These are phyloP conservation scores for Coelopa pilipes DNA, from an alignment of 2,888 invertebrate genomes.

Conservation along the genomic window DNA sequence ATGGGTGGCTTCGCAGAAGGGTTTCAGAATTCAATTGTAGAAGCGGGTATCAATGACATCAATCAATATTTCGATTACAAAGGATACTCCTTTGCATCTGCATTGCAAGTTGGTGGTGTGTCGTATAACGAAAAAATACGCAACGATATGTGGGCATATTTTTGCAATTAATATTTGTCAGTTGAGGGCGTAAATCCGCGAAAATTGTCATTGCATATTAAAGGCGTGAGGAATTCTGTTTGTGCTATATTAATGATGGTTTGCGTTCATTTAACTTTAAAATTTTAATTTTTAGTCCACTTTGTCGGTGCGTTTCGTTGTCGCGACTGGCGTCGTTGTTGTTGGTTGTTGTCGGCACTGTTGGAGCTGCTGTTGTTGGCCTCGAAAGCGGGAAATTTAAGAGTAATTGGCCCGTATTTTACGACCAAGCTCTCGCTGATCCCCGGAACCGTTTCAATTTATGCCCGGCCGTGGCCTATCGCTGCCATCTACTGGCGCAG, in stretches of 20 bases:
- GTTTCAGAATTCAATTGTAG: too few relatives aligned
- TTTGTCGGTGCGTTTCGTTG: neutral
- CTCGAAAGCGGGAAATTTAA: neutral
- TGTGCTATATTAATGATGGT: slow-evolving; percentile 14
- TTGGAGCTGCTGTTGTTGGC: neutral
- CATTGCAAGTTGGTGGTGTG: too few relatives aligned
- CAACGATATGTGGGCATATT: neutral
- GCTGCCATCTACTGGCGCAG: slow-evolving; percentile 15
- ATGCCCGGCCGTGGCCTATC: slow-evolving; percentile 24
- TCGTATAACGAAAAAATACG: too few relatives aligned
- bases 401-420: slow-evolving; percentile 20
- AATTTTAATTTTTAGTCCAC: slow-evolving; percentile 10
- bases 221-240: slow-evolving; percentile 16
- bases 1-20: too few relatives aligned
- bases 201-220: slow-evolving; percentile 17
- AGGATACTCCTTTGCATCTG: too few relatives aligned
- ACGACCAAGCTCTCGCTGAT: neutral
- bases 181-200: neutral
- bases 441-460: slow-evolving; percentile 18
- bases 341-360: neutral
- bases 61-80: too few relatives aligned
- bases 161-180: neutral
- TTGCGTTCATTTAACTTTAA: slow-evolving; percentile 7
- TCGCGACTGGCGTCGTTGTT: neutral
- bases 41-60: too few relatives aligned